These are phyloP conservation scores for Oeneis ivallda DNA, from an alignment of 2,888 invertebrate species.

Conservation along the genomic window DNA sequence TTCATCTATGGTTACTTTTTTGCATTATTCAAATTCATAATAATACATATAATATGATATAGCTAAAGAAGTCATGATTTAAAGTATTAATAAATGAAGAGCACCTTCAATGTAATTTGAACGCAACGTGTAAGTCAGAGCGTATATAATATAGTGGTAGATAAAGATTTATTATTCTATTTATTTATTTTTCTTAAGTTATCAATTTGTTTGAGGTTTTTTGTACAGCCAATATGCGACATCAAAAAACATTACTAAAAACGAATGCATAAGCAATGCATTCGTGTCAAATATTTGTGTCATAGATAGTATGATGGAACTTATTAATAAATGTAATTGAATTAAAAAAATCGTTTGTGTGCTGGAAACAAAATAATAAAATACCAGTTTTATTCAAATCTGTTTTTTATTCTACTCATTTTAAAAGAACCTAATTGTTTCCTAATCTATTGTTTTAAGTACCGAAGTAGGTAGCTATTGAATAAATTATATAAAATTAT, in stretches of 20 bases:
- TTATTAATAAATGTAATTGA: constrained; percentile 40
- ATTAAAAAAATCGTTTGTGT: constrained; percentile 46
- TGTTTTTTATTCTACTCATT: constrained; percentile 22
- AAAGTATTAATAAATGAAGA: constrained; percentile 4
- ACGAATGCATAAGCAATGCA: not conserved
- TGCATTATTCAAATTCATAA: not conserved
- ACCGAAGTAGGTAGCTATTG: not conserved
- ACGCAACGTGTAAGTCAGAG: constrained; percentile 51
- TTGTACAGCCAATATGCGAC: not conserved
- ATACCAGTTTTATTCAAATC: constrained; percentile 32
- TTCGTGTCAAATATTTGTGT: not conserved
- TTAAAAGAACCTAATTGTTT: not conserved
- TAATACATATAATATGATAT: not conserved
- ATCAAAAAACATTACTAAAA: no score
- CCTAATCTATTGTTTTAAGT: constrained; percentile 5
- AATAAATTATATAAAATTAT: not conserved
- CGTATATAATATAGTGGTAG: constrained; percentile 62
- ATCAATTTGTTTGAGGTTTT: constrained; percentile 12
- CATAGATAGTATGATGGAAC: constrained; percentile 1
- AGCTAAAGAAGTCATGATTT: no score
- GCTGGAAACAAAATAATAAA: constrained; percentile 51
- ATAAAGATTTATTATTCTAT: constrained; percentile 56
- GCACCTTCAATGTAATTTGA: constrained; percentile 32
- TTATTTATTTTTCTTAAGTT: constrained; percentile 52
- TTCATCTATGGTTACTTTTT: constrained; percentile 4